These are phyloP conservation scores for Odiellus spinosus DNA, from an alignment of 2,888 invertebrate species.

Conservation along the genomic window DNA sequence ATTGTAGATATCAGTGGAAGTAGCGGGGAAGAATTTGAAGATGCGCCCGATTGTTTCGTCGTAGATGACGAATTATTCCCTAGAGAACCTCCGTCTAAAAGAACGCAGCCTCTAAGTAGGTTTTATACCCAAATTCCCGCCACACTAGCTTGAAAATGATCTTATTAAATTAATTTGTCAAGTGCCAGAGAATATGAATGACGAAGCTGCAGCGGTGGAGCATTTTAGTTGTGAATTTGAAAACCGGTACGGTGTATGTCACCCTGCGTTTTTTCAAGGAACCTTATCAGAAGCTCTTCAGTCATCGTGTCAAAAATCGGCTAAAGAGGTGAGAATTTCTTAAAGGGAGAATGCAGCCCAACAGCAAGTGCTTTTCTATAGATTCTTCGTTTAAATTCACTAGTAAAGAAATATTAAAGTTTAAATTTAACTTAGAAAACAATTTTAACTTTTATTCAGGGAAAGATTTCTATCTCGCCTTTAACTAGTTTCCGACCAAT, in stretches of 20 bases:
- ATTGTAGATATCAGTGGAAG: conserved; percentile 22
- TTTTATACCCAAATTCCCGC: conserved; percentile 15
- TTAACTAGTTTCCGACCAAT: too few species aligned
- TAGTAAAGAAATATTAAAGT: conserved; percentile 2
- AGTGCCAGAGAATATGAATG: conserved; percentile 75
- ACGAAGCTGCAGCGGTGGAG: conserved; percentile 68
- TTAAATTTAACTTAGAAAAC: too few species aligned
- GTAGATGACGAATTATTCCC: conserved; percentile 75
- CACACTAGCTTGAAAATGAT: too few species aligned
- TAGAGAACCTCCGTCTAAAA: conserved; percentile 51
- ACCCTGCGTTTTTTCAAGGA: conserved; percentile 81
- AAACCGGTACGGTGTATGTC: conserved; percentile 63
- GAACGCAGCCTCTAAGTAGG: conserved; percentile 61
- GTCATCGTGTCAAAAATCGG: conserved; percentile 73
- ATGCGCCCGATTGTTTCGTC: conserved; percentile 61
- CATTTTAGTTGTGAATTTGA: conserved; percentile 75
- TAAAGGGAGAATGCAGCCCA: too few species aligned
- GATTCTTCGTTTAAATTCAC: conserved; percentile 1
- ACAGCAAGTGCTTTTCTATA: too few species aligned
- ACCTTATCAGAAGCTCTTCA: conserved; percentile 76
- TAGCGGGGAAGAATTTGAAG: conserved; percentile 55
- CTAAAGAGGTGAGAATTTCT: conserved; percentile 60
- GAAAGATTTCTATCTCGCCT: too few species aligned
- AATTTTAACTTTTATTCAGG: too few species aligned
- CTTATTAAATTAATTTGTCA: conserved; percentile 23